Evolutionary conservation across 2,797 vertebrate genomes (phyloP).

Genomic region (Babyrousa celebensis): DNA sequence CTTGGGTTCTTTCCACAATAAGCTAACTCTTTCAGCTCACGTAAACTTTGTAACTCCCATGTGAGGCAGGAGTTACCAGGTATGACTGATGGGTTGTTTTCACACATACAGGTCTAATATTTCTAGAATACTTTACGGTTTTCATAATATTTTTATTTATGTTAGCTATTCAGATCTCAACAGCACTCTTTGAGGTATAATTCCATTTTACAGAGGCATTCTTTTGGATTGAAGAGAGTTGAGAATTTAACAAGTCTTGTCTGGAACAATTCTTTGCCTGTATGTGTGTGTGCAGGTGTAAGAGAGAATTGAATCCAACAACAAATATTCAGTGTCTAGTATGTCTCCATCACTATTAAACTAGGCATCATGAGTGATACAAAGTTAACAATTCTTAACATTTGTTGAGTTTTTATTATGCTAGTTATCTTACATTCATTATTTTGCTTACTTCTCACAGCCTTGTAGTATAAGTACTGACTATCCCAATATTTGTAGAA

Average conservation of each 20-base stretch:
- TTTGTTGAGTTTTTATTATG: neutral
- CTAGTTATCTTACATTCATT: neutral
- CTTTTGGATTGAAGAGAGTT: constrained; percentile 26
- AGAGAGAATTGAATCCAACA: neutral
- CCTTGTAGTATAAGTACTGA: neutral
- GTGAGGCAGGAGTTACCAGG: neutral
- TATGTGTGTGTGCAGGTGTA: neutral
- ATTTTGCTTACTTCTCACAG: neutral
- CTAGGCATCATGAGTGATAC: neutral
- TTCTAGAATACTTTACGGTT: neutral
- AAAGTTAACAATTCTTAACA: neutral
- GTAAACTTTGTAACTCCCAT: neutral
- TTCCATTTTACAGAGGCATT: neutral
- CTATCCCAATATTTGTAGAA: neutral
- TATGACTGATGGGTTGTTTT: neutral
- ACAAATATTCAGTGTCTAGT: neutral
- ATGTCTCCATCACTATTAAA: neutral
- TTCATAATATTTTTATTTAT: neutral
- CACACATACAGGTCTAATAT: neutral
- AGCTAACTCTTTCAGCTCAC: neutral
- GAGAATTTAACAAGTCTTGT: neutral
- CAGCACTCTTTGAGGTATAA: neutral
- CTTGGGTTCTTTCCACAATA: neutral
- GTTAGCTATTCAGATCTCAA: neutral
- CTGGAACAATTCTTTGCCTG: neutral